Percentiles rank a stretch among this genome's conserved stretches.
Conservation (phyloP, 2,113 vertebrate species). For the Puffinus mauretanicus region DNA sequence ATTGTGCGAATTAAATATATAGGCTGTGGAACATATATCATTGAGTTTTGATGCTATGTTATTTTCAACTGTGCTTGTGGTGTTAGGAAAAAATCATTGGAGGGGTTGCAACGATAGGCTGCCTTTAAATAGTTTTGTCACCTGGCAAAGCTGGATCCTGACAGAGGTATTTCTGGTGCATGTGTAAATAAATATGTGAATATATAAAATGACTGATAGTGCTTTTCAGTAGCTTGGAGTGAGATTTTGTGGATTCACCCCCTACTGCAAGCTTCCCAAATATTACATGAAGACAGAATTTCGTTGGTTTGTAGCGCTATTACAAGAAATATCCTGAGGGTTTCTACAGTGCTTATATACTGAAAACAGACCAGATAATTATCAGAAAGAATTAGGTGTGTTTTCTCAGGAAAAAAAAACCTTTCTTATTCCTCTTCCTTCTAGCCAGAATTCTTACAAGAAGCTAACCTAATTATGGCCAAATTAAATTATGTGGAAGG, state of each 20-base stretch:
- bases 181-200: neutral
- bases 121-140: neutral
- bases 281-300: neutral
- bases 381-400: neutral
- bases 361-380: neutral
- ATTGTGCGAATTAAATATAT: neutral
- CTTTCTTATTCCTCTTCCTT: conserved; percentile 50
- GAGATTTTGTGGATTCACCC: neutral
- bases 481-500: conserved; percentile 94
- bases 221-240: neutral
- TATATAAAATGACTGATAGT: neutral
- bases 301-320: neutral
- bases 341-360: neutral
- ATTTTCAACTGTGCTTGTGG: neutral
- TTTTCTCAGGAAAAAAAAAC: neutral
- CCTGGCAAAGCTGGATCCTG: neutral
- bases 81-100: neutral
- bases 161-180: neutral
- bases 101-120: neutral
- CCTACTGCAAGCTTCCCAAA: neutral
- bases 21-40: neutral
- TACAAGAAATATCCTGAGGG: neutral
- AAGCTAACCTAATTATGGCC: conserved; percentile 90
- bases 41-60: neutral
- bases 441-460: conserved; percentile 92